Evolutionary conservation across 2,113 vertebrate genomes (phyloP), one percentile per base, ranked within the genome.

Genomic region (Cochlearius cochlearius): DNA sequence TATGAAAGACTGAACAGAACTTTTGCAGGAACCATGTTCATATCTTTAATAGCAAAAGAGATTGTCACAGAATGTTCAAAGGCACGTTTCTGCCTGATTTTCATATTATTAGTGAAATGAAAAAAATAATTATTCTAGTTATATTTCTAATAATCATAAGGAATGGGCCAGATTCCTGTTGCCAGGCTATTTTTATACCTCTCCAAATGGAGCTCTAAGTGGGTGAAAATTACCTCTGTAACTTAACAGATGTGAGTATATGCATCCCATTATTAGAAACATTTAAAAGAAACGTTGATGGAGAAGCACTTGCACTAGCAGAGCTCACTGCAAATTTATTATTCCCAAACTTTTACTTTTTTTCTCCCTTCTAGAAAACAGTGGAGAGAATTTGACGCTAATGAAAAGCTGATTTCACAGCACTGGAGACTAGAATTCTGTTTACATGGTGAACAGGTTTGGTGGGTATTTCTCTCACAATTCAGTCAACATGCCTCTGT

Each of bases 161-260:
- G 78, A 91, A 78, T 60, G 50, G 78, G 18, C 71, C 5, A 11
- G 60, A 78, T 91, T 93, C 39, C 58, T 59, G 43, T 72, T 79
- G 49, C 26, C 39, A 26, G 43, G 45, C 74, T 90, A 81, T 86
- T 94, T 95, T 96, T 96, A 81, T 91, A 56, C 58, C n/a, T 92
- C 36, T 68, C 32, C 86, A 95, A 93, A 95, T 32, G 32, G 84
- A 94, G 77, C 58, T 87, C 32, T 89, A 82, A 91, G 80, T 97
- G 80, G 69, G 84, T 76, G 86, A 53, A 92, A 95, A 96, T 97
- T 96, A 59, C 41, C 66, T 83, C 69, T 82, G 73, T 68, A 94
- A 43, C 81, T 85, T 86, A 72, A 55, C 39, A 89, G 41, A 29
- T 50, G 25, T 38, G 50, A 81, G 82, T 67, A 9, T 38, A 17